Evolutionary conservation across 2,888 invertebrate genomes (phyloP), one percentile per base, ranked within the genome.

Genomic region (Caradrina kadenii): DNA sequence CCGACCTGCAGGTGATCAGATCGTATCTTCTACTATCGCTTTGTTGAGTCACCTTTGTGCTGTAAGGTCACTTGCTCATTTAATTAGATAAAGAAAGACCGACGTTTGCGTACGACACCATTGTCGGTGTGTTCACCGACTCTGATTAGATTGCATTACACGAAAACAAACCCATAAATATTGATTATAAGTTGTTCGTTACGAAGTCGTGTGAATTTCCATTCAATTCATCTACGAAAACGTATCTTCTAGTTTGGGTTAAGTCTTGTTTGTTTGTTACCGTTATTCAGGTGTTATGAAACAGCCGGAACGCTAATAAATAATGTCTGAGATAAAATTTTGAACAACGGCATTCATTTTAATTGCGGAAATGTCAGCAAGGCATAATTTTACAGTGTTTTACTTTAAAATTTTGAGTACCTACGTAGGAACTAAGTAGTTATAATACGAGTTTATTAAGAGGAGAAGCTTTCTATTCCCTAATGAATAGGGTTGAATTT

Each of bases 1-100:
- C 79, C 63, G 83, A 79, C 85, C 86, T 89, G 87, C 85, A 86
- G 82, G 87, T 90, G 90, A 91, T 92, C 79, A 84, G 91, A 93
- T 93, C 81, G 75, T 90, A 92, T 92, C 89, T 82, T 56, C 63
- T 63, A 53, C 66, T 88, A 91, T 90, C 89, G 87, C 86, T 82
- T 78, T 81, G 83, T 84, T 81, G 79, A 85, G 78, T 84, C 83
- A 86, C 88, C 85, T 86, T 86, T 81, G 61, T 75, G 64, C 69
- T 83, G 73, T 86, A 85, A 86, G 85, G 83, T 81, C 80, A 71
- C 73, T 64, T 60, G 76, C 80, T 89, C 82, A 86, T 88, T 88
- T 87, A 85, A 83, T 83, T 84, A 88, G 86, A 89, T 88, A 88
- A 84, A 76, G 70, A 71, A 81, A 79, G 81, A 73, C 39, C 65